Conservation (phyloP, 2,113 vertebrate species). For the Scomber scombrus region DNA sequence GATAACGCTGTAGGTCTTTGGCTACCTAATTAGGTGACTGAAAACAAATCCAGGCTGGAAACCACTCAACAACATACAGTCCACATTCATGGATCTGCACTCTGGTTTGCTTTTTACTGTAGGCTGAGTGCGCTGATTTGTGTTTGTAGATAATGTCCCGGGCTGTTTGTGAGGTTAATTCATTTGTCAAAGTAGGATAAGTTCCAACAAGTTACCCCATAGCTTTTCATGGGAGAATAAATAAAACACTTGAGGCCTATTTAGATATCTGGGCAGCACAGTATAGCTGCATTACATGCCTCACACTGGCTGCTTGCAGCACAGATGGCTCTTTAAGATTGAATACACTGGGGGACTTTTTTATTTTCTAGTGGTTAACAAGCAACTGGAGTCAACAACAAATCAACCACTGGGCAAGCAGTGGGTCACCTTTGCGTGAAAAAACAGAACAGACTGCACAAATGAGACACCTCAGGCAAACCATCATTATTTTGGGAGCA, state of each 20-base stretch:
- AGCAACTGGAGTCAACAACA: constrained; percentile 19
- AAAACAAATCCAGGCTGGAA: constrained; percentile 22
- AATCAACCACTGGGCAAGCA: background rate
- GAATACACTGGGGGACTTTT: background rate
- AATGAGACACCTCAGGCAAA: constrained; percentile 19
- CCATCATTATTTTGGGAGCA: constrained; percentile 25
- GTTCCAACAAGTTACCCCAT: constrained; percentile 24
- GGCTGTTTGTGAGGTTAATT: constrained; percentile 28
- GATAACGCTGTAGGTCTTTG: background rate
- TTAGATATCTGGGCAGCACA: background rate
- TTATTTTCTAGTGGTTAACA: background rate
- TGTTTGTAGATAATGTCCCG: constrained; percentile 2
- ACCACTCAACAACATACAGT: background rate
- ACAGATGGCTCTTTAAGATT: background rate
- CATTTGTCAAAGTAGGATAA: constrained; percentile 38
- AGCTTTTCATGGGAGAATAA: constrained; percentile 46
- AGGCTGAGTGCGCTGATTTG: background rate
- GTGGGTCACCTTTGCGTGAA: background rate
- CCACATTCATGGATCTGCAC: background rate
- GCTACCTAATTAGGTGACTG: constrained; percentile 25
- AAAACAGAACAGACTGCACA: background rate
- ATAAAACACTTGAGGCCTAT: constrained; percentile 7
- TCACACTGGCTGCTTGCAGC: background rate
- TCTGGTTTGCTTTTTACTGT: constrained; percentile 11
- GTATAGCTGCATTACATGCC: background rate